Percentiles rank a stretch among this genome's conserved stretches.
Conservation (phyloP, 2,797 vertebrate species). For the Poecilia wingei region DNA sequence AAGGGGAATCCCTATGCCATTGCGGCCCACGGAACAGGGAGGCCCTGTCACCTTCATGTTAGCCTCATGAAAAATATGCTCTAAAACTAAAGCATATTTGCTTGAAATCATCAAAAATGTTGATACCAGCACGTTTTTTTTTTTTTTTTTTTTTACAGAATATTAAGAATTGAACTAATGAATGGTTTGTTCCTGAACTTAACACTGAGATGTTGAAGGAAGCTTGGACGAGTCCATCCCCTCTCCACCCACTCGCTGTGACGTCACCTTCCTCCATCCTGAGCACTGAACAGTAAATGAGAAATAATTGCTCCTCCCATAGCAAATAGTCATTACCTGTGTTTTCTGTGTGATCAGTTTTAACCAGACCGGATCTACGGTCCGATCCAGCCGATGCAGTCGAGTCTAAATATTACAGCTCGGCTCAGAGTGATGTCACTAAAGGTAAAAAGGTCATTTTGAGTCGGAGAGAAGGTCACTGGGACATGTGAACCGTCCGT, state of each 20-base stretch:
- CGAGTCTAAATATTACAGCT: constrained; percentile 50
- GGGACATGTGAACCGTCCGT: constrained; percentile 74
- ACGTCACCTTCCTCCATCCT: constrained; percentile 54
- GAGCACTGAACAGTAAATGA: constrained; percentile 35
- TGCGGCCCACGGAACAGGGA: constrained; percentile 26
- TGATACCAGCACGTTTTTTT: background rate
- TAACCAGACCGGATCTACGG: background rate
- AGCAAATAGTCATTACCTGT: background rate
- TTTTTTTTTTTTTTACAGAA: background rate
- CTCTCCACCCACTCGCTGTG: constrained; percentile 37
- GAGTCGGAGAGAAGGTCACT: constrained; percentile 76
- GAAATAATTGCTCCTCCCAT: constrained; percentile 16
- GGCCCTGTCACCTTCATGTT: background rate
- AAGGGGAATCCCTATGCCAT: constrained; percentile 68
- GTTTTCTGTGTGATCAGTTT: background rate
- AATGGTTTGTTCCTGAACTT: background rate
- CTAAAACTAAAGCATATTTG: background rate
- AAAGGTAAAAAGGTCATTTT: constrained; percentile 76
- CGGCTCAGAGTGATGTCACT: constrained; percentile 60
- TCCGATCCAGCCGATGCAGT: constrained; percentile 20
- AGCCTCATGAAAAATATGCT: constrained; percentile 4
- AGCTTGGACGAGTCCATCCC: background rate
- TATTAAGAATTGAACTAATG: constrained; percentile 4
- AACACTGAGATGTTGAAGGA: background rate
- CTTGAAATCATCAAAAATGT: background rate